Conservation (phyloP, 2,888 invertebrate genomes). For the Steinernema scapterisci region DNA sequence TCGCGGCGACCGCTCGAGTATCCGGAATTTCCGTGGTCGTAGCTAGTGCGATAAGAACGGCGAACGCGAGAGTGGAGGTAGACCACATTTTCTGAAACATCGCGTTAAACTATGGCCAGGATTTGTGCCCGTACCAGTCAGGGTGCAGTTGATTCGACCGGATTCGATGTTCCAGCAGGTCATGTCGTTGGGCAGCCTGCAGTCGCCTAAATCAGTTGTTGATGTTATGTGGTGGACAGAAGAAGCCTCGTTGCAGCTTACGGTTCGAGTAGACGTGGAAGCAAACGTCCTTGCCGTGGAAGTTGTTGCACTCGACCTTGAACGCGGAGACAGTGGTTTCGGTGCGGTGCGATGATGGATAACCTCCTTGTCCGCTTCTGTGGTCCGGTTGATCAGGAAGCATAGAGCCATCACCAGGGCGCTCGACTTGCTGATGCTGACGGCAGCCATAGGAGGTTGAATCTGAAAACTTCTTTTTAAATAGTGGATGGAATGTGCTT, state of each 20-base stretch:
- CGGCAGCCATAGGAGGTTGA: background rate
- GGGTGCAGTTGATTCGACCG: background rate
- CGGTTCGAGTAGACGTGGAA: background rate
- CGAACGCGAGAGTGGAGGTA: background rate
- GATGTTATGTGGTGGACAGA: background rate
- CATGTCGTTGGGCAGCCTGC: background rate
- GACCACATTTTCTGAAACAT: background rate
- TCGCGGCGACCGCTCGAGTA: too few species aligned
- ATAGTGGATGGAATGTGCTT: background rate
- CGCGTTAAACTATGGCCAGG: background rate
- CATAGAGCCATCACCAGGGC: background rate
- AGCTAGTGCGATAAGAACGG: too few species aligned
- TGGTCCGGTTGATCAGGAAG: background rate
- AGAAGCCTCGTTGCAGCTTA: background rate
- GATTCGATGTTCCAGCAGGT: conserved; percentile 5
- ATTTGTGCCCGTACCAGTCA: too few species aligned
- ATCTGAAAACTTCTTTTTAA: background rate
- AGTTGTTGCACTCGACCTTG: background rate
- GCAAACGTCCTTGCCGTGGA: background rate
- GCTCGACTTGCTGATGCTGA: background rate
- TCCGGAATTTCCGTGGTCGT: too few species aligned
- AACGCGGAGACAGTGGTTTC: background rate
- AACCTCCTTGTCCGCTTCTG: too few species aligned
- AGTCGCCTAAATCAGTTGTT: background rate
- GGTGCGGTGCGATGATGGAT: too few species aligned